Base-by-base conservation (phyloP, 2,888 invertebrate genomes). In the Eristalis intricaria region DNA sequence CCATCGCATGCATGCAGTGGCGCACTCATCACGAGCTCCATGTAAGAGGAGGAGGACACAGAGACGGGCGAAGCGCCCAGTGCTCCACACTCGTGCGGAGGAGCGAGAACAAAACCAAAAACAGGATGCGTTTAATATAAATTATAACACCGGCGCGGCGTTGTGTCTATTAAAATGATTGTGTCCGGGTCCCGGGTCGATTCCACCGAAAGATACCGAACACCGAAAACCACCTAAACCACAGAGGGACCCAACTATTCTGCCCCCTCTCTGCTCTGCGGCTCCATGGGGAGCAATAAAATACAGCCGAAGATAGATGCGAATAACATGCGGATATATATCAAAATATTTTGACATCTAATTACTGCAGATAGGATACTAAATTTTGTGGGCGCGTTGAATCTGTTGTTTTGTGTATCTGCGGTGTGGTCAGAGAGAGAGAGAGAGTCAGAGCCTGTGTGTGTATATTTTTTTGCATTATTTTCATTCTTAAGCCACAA, bases 121-220 rank as follows among this genome's bases (percentile, higher is more conserved):
- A 89, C 85, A 84, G 90, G 90, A 91, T 91, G 90, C 90, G 90
- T 90, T 91, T 91, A 90, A 91, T 91, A 91, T 91, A 91, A 92
- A 91, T 91, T 92, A 91, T 91, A 91, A 91, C 91, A 91, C 91
- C 91, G 91, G 90, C 90, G 81, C 91, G 91, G 90, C 90, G 81
- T 81, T 71, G 91, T 91, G 91, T 92, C 91, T 91, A 91, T 91
- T 92, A 91, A 92, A 91, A 91, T 90, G 91, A 92, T 92, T 91
- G 92, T 91, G 91, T 91, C 91, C 91, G 91, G 80, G 73, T 23
- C 8, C 22, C 61, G 63, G 76, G 81, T 85, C 81, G 71, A 85
- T 83, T 76, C 73, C 64, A 85, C 68, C 76, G 60, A 83, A 68
- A 83, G 77, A 77, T 83, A 83, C 76, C 68, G n/a, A 71, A 77